Conservation (phyloP, 1,140 invertebrate genomes). For the Anthonomus grandis region DNA sequence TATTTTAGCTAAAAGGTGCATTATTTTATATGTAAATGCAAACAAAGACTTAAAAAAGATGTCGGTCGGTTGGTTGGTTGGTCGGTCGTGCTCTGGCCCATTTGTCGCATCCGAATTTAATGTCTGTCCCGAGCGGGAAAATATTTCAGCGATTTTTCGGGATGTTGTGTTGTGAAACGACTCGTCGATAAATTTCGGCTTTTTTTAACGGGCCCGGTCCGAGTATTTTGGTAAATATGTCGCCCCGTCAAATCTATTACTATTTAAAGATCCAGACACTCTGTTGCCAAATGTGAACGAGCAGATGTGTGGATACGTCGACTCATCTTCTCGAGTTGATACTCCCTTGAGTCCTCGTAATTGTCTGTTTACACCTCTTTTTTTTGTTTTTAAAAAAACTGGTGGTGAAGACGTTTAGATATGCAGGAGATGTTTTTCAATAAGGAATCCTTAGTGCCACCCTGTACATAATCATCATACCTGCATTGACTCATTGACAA, state of each 20-base stretch:
- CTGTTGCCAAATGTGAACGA: conserved; percentile 36
- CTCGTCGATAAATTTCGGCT: conserved; percentile 21
- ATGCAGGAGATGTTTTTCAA: too few relatives aligned
- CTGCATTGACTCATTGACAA: too few relatives aligned
- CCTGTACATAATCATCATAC: too few relatives aligned
- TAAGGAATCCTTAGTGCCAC: too few relatives aligned
- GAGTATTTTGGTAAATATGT: conserved; percentile 28
- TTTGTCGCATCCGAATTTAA: conserved; percentile 21
- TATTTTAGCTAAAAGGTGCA: conserved; percentile 11
- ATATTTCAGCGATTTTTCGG: conserved; percentile 24
- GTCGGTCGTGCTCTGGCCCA: conserved; percentile 18
- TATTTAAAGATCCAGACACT: conserved; percentile 37
- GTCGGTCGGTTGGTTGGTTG: too few relatives aligned
- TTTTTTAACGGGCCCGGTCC: conserved; percentile 17
- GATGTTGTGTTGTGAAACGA: conserved; percentile 24
- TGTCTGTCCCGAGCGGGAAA: conserved; percentile 20
- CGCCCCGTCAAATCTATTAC: conserved; percentile 31
- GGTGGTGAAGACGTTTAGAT: too few relatives aligned
- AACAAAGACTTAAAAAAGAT: conserved; percentile 18
- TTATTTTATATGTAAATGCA: conserved; percentile 15
- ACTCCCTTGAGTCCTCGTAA: too few relatives aligned
- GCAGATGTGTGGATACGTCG: conserved; percentile 21
- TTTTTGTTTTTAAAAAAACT: conserved; percentile 13
- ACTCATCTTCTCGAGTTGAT: too few relatives aligned
- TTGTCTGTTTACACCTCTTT: conserved; percentile 17